Conservation (phyloP, 1,140 invertebrate species). For the Melipona quadrifasciata region DNA sequence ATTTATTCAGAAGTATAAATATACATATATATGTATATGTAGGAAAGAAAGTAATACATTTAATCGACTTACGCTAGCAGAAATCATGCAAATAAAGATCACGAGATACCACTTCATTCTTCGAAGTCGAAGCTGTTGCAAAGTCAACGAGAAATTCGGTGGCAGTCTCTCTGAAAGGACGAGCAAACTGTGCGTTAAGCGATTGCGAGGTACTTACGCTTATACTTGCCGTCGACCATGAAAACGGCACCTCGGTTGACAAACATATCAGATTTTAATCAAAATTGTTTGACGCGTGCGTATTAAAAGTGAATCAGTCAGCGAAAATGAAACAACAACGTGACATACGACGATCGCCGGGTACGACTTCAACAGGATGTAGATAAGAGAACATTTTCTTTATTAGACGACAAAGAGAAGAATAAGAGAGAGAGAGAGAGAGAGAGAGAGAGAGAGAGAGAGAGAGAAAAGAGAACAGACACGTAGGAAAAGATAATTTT, state of each 20-base stretch:
- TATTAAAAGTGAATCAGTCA: background rate
- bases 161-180: background rate
- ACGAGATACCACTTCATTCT: background rate
- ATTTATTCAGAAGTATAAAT: too few species aligned
- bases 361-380: background rate
- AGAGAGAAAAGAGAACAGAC: background rate
- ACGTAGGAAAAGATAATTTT: background rate
- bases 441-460: too few species aligned
- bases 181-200: background rate
- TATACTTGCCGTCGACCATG: conserved; percentile 3
- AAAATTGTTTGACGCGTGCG: background rate
- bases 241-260: background rate
- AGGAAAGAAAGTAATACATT: too few species aligned
- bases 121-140: background rate
- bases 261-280: background rate
- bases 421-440: background rate
- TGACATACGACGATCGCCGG: too few species aligned
- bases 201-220: background rate
- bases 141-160: background rate
- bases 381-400: background rate
- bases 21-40: too few species aligned
- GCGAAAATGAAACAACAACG: background rate
- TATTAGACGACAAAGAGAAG: background rate
- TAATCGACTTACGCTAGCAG: background rate
- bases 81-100: background rate